phyloP scores from a whole-genome alignment of 2,888 invertebrate species.

The Gisinianus flammeolus region DNA sequence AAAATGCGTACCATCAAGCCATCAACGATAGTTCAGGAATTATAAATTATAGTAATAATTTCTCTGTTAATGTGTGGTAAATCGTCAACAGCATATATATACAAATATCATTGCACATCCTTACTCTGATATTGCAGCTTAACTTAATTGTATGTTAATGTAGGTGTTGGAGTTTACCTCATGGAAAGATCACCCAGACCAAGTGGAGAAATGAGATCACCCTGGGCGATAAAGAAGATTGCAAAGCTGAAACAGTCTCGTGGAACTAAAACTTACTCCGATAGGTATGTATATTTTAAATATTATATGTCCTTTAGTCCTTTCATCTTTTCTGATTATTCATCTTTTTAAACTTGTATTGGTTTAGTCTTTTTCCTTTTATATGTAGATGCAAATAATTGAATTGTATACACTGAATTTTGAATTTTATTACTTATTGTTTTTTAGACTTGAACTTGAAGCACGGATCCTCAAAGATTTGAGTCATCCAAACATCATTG shows the following conservation, averaged over 20 bases:
- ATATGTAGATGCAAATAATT: no score
- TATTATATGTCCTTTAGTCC: no score
- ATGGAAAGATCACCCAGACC: slow-evolving; percentile 73
- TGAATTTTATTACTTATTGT: background rate
- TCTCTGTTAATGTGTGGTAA: background rate
- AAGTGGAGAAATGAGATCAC: slow-evolving; percentile 72
- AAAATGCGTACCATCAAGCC: no score
- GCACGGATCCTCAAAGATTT: slow-evolving; percentile 70
- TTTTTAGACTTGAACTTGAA: slow-evolving; percentile 40
- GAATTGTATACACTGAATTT: background rate
- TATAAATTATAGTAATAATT: background rate
- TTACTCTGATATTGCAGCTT: background rate
- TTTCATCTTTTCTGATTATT: no score
- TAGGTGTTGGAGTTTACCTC: slow-evolving; percentile 79
- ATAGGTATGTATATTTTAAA: no score
- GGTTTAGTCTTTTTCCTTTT: no score
- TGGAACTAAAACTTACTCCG: no score
- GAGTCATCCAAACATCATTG: slow-evolving; percentile 82
- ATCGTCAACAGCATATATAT: background rate
- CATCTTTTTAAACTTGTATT: no score
- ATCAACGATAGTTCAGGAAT: background rate
- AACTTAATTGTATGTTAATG: slow-evolving; percentile 35
- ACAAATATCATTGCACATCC: no score
- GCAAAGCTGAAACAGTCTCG: slow-evolving; percentile 43
- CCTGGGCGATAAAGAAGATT: slow-evolving; percentile 84